Evolutionary conservation across 2,113 vertebrate genomes (phyloP), one percentile per base, ranked within the genome.

Genomic region (Litocranius walleri): DNA sequence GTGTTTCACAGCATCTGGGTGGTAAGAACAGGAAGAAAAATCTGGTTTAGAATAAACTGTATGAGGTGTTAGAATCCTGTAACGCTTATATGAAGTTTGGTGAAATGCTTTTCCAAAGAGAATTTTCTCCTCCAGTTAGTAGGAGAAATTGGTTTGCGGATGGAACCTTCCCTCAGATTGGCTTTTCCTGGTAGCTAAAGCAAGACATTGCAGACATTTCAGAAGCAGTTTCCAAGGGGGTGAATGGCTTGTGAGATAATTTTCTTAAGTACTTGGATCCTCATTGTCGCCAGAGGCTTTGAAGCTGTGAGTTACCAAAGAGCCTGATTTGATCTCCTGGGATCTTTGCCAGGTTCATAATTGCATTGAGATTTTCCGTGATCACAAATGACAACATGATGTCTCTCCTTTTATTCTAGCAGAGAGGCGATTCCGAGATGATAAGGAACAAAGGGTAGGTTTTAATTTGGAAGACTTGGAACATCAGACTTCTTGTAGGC

Each of bases 191-290:
- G 57, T 92, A 83, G 43, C 56, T 78, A 91, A 93, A 80, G 62
- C 50, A 45, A 59, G 36, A 30, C 36, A 12, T 30, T 94, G 43
- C 50, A 95, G 83, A 88, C 16, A 45, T 91, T 97, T 95, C 21
- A 87, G 71, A 88, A 86, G 71, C 64, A 62, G 83, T 78, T 96
- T 98, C 78, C 9, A 95, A 93, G 80, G 62, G 93, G 29, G 33
- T 97, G 84, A 97, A 61, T 95, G 89, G 56, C 91, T 92, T 62
- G 33, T 96, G 93, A 96, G 86, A 74, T 97, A 95, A 95, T 97
- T 97, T 96, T 95, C 59, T 81, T 94, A 97, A 95, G 82, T 81
- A 78, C 57, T 97, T 97, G 84, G 25, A 95, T 97, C 91, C 57
- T 90, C 52, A 59, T 95, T 52, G 54, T 96, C 90, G 88, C 90